Percentiles rank a stretch among this genome's conserved stretches.
Evolutionary conservation across 1,140 invertebrate species (phyloP).

Genomic region (Bathynomus jamesi): DNA sequence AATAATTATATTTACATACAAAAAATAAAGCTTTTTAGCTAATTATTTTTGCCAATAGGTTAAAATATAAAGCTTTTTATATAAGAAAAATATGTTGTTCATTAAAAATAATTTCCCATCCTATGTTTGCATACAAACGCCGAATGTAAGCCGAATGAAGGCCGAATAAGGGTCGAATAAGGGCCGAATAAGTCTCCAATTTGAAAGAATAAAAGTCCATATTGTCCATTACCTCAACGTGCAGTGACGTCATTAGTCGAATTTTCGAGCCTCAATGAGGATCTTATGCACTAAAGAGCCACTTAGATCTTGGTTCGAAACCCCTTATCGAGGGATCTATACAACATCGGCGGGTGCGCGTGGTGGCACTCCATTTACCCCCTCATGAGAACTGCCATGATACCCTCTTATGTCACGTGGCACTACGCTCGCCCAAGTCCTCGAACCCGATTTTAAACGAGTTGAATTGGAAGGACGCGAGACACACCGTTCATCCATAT

Average conservation of each 20-base stretch:
- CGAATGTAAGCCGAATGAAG: no score
- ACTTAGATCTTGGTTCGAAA: not conserved
- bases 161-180: no score
- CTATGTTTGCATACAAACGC: no score
- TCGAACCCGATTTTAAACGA: not conserved
- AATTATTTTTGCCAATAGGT: no score
- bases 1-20: no score
- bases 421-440: not conserved
- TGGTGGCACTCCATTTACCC: not conserved
- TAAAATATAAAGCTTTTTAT: no score
- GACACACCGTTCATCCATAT: not conserved
- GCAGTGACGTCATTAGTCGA: not conserved
- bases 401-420: not conserved
- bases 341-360: not conserved
- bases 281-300: not conserved
- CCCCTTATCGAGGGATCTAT: not conserved
- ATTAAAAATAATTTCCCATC: no score
- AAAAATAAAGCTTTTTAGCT: no score
- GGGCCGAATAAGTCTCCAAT: no score
- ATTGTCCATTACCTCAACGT: no score
- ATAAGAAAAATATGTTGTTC: no score
- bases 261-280: not conserved
- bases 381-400: not conserved
- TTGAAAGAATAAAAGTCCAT: no score
- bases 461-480: not conserved